Evolutionary conservation across 2,113 vertebrate species (phyloP), one percentile per base, ranked within the genome.

Genomic region (Saccopteryx bilineata): DNA sequence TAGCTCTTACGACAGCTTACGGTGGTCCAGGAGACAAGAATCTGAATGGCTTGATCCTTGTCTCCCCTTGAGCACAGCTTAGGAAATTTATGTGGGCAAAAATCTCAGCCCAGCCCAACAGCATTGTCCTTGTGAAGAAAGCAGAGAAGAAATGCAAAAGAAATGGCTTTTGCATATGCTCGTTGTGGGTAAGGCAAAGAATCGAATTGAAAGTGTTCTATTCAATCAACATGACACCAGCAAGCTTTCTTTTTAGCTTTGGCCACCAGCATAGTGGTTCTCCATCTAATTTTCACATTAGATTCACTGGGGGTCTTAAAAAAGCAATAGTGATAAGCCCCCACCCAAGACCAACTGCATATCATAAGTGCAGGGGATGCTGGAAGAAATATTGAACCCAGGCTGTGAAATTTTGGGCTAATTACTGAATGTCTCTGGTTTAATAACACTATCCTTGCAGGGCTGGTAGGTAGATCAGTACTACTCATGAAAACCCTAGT

Each of bases 171-270:
- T 68, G 50, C 17, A 2, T 48, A 9, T 26, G 52, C 39, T 5
- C 23, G 3, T 23, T 2, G 15, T 5, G 28, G 13, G 7, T 10
- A 13, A 3, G 11, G 9, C 18, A 1, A 58, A n/a, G 3, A 31
- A 39, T 39, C 2, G 39, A 39, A 39, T 39, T 39, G 33, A 58
- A 91, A 72, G 6, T 28, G 10, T 39, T 91, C 46, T 79, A 85
- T 50, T 19, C 17, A 52, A 66, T 52, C 48, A 28, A 52, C 26
- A 31, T 3, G 50, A 50, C 1, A 7, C 11, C 18, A 5, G 7
- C 15, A 28, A 54, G 14, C 31, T 91, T 65, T 52, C 65, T 68
- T 72, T 65, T 54, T 5, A 4, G 33, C 68, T 82, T 39, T 9
- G 56, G 50, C 56, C 31, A 2, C 26, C 7, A 11, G 26, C 5